Evolutionary conservation across 2,113 vertebrate genomes (phyloP).

Genomic region (Coturnix japonica): DNA sequence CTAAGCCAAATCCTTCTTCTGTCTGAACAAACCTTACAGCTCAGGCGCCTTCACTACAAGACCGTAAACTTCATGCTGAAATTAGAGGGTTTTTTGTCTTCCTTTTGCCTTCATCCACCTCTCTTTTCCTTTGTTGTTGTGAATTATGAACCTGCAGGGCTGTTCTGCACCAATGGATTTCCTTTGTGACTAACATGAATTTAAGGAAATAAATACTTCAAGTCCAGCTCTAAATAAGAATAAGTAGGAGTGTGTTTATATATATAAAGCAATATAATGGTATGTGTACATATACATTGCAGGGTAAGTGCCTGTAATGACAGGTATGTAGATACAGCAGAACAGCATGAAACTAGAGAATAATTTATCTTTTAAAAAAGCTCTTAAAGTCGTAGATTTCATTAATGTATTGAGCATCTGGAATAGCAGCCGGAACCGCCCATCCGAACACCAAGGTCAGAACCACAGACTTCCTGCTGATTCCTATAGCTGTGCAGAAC

Average conservation of each 20-base stretch:
- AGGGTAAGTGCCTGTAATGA: neutral
- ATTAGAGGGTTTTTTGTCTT: neutral
- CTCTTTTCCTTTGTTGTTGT: neutral
- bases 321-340: neutral
- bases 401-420: neutral
- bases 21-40: neutral
- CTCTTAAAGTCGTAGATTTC: neutral
- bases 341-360: neutral
- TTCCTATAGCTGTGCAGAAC: neutral
- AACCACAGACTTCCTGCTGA: neutral
- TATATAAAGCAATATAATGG: neutral
- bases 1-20: neutral
- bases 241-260: neutral
- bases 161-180: neutral
- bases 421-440: neutral
- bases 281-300: neutral
- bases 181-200: neutral
- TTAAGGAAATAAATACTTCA: neutral
- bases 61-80: neutral
- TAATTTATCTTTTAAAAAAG: neutral
- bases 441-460: neutral
- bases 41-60: neutral
- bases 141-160: neutral
- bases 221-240: neutral
- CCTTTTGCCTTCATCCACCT: neutral